Evolutionary conservation across 2,888 invertebrate genomes (phyloP).

Genomic region (Cantharis rufa): DNA sequence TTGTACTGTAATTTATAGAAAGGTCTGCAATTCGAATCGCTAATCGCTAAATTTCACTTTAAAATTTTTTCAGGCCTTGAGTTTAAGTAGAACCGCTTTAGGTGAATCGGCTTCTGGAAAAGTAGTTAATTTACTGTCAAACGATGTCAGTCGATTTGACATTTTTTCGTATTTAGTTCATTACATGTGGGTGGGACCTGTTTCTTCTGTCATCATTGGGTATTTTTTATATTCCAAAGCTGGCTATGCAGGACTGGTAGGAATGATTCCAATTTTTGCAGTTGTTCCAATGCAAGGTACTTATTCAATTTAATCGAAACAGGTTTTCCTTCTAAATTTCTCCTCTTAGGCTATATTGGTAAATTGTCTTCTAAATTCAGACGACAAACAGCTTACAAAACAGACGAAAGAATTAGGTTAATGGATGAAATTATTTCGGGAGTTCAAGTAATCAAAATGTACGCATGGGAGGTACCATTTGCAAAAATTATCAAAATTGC

Average conservation of each 20-base stretch:
- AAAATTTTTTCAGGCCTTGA: conserved; percentile 64
- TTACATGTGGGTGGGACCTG: conserved; percentile 85
- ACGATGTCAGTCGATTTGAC: conserved; percentile 92
- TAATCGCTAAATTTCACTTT: neutral
- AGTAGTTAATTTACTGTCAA: conserved; percentile 89
- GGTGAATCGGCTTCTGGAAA: conserved; percentile 83
- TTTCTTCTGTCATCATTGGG: conserved; percentile 68
- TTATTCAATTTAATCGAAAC: neutral
- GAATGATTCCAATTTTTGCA: conserved; percentile 76
- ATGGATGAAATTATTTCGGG: conserved; percentile 95
- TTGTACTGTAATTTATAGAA: conserved; percentile 83
- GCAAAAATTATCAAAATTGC: conserved; percentile 63
- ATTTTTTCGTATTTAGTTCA: conserved; percentile 80
- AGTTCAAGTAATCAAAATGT: conserved; percentile 84
- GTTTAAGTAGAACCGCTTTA: conserved; percentile 70
- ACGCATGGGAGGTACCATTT: conserved; percentile 75
- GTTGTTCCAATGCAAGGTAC: conserved; percentile 83
- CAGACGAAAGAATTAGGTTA: conserved; percentile 86
- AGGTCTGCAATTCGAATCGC: conserved; percentile 63
- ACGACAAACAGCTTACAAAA: conserved; percentile 78
- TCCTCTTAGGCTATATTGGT: conserved; percentile 62
- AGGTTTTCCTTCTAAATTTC: neutral
- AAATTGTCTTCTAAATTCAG: conserved; percentile 69
- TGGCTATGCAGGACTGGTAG: conserved; percentile 74
- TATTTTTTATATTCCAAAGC: conserved; percentile 78